These are phyloP conservation scores for Agapornis canus DNA, from an alignment of 2,797 vertebrate genomes.

Conservation along the genomic window DNA sequence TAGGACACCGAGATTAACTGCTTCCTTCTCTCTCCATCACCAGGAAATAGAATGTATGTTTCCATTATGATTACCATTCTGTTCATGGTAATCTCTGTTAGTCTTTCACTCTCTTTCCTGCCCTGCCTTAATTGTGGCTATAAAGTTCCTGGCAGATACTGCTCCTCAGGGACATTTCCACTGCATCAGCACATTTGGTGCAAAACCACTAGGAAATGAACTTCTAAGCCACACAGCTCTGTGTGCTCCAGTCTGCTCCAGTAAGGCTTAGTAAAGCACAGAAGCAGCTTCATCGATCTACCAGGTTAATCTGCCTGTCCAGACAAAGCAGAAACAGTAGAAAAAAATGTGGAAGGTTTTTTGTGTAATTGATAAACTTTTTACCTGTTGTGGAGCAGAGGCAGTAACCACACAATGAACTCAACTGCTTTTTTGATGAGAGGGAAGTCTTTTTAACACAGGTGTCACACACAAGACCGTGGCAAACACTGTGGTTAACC, in stretches of 20 bases:
- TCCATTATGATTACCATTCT: neutral
- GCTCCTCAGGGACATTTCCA: neutral
- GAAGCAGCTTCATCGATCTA: neutral
- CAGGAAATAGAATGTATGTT: neutral
- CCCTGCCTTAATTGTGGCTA: neutral
- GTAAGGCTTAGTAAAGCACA: neutral
- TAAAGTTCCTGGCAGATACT: neutral
- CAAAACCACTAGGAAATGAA: constrained; percentile 2
- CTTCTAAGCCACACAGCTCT: neutral
- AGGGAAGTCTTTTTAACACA: neutral
- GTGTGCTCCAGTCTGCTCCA: neutral
- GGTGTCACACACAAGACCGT: neutral
- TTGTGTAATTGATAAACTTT: neutral
- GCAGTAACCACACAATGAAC: neutral
- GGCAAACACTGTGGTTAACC: neutral
- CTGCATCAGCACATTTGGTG: neutral
- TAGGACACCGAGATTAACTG: neutral
- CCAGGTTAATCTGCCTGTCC: neutral
- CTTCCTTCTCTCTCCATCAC: neutral
- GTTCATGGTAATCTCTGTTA: neutral
- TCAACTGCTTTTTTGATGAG: neutral
- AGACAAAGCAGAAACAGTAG: neutral
- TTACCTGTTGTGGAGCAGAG: neutral
- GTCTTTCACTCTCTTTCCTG: neutral
- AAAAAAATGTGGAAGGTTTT: neutral